Percentiles rank a stretch among this genome's conserved stretches.
These are phyloP conservation scores for Nothoprocta perdicaria DNA, from an alignment of 2,113 vertebrate genomes.

Conservation along the genomic window DNA sequence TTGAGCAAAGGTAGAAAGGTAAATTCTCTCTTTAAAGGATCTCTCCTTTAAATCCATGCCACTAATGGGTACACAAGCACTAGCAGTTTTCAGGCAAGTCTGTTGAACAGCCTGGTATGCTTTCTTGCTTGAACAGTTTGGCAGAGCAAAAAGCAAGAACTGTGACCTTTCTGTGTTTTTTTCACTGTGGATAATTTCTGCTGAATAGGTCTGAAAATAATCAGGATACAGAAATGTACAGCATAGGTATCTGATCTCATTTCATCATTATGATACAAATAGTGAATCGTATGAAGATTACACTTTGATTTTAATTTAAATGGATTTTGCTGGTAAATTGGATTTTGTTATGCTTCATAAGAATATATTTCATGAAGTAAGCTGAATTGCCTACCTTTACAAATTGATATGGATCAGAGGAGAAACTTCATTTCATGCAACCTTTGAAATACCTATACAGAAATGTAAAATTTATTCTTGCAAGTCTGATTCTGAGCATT, in stretches of 20 bases:
- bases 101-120: neutral
- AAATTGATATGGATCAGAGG: slow-evolving; percentile 78
- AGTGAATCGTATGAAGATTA: slow-evolving; percentile 60
- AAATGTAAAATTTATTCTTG: slow-evolving; percentile 74
- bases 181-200: slow-evolving; percentile 44
- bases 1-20: neutral
- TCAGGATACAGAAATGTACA: slow-evolving; percentile 39
- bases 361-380: slow-evolving; percentile 69
- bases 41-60: neutral
- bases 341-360: slow-evolving; percentile 79
- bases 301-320: slow-evolving; percentile 82
- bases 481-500: slow-evolving; percentile 56
- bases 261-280: slow-evolving; percentile 60
- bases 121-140: neutral
- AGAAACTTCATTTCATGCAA: slow-evolving; percentile 79
- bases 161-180: slow-evolving; percentile 4
- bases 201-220: slow-evolving; percentile 53
- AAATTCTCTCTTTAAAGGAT: neutral
- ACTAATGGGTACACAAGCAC: neutral
- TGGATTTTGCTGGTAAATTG: slow-evolving; percentile 78
- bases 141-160: neutral
- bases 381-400: slow-evolving; percentile 73
- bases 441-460: slow-evolving; percentile 73
- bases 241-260: slow-evolving; percentile 48
- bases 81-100: neutral